Percentiles rank a stretch among this genome's conserved stretches.
These are phyloP conservation scores for Desmodus rotundus DNA, from an alignment of 2,113 vertebrate genomes.

Conservation along the genomic window DNA sequence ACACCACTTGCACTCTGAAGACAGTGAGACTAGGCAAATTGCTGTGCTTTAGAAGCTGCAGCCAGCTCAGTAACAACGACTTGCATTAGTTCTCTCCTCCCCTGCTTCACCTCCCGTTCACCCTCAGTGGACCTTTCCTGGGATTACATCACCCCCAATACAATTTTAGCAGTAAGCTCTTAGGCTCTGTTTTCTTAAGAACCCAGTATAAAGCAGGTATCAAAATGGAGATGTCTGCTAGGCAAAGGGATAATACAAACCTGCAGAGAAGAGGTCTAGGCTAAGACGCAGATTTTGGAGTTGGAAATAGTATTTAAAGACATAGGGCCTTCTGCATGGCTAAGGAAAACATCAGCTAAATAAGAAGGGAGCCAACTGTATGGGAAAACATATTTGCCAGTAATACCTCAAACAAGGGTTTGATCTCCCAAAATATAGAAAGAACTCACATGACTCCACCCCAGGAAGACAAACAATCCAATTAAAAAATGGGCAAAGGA, in stretches of 20 bases:
- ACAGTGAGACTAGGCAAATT: background rate
- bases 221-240: background rate
- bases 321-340: background rate
- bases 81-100: background rate
- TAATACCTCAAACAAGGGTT: too few relatives aligned
- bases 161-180: background rate
- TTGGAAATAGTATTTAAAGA: background rate
- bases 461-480: too few relatives aligned
- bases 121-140: background rate
- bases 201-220: background rate
- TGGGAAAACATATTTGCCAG: too few relatives aligned
- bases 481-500: too few relatives aligned
- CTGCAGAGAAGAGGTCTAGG: background rate
- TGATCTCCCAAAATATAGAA: too few relatives aligned
- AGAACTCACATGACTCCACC: too few relatives aligned
- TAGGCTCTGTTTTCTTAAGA: constrained; percentile 6
- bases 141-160: background rate
- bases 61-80: background rate
- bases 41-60: background rate
- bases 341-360: too few relatives aligned
- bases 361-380: too few relatives aligned
- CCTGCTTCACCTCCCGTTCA: background rate
- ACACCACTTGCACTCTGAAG: background rate
- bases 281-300: background rate
- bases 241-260: background rate